phyloP scores from a whole-genome alignment of 2,797 vertebrate species.

The Lycodopsis pacificus region DNA sequence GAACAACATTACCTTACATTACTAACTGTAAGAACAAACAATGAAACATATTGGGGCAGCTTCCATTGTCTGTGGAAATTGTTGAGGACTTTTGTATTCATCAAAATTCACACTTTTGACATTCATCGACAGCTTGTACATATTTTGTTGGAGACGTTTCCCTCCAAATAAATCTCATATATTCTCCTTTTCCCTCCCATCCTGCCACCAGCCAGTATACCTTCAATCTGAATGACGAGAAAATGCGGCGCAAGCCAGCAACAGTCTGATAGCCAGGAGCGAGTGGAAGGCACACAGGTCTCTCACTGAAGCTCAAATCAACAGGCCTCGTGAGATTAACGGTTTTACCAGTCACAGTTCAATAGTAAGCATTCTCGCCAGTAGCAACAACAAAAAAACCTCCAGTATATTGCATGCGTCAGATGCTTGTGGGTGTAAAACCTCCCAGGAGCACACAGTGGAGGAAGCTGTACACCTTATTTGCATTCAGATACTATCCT shows the following conservation, averaged over 20 bases:
- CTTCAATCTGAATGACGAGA: constrained; percentile 6
- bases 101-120: constrained; percentile 11
- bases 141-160: neutral
- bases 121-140: neutral
- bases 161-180: neutral
- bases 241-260: constrained; percentile 7
- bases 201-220: neutral
- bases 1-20: neutral
- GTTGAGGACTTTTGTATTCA: neutral
- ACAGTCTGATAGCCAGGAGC: neutral
- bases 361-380: neutral
- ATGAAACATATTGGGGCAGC: neutral
- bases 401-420: constrained; percentile 2
- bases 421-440: neutral
- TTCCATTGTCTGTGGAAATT: neutral
- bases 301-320: constrained; percentile 4
- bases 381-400: neutral
- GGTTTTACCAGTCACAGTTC: neutral
- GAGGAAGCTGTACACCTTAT: constrained; percentile 38
- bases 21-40: neutral
- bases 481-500: constrained; percentile 55
- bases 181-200: neutral
- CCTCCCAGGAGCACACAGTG: constrained; percentile 6
- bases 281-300: constrained; percentile 2
- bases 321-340: neutral